Conservation (phyloP, 2,113 vertebrate species). For the Scomber scombrus region DNA sequence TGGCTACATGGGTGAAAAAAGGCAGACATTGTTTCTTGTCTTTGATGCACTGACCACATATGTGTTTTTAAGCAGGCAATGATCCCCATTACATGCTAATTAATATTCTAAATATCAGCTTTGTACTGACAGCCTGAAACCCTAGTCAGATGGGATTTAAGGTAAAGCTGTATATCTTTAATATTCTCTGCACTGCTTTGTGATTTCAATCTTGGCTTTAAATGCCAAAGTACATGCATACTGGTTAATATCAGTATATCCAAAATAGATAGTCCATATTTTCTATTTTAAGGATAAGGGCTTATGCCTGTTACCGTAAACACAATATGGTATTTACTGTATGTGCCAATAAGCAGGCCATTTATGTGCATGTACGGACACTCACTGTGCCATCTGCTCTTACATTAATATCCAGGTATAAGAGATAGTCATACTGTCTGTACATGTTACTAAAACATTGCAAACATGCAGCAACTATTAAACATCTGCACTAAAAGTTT, state of each 20-base stretch:
- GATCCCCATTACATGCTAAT: slow-evolving; percentile 20
- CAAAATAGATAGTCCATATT: background rate
- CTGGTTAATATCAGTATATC: background rate
- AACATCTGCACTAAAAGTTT: background rate
- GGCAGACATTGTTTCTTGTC: slow-evolving; percentile 9
- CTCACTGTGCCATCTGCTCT: background rate
- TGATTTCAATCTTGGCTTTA: background rate
- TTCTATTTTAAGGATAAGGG: too few relatives aligned
- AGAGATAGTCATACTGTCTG: background rate
- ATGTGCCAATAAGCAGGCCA: background rate
- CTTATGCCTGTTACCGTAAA: slow-evolving; percentile 6
- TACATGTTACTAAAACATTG: background rate
- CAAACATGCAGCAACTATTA: background rate
- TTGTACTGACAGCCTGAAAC: background rate
- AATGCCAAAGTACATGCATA: background rate
- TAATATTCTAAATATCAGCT: slow-evolving; percentile 44
- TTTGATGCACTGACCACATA: slow-evolving; percentile 21
- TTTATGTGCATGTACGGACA: background rate
- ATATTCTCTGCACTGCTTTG: background rate
- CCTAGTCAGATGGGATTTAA: slow-evolving; percentile 10
- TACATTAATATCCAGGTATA: background rate
- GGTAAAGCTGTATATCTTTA: background rate
- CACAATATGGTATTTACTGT: background rate
- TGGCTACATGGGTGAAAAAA: background rate
- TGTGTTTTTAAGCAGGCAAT: slow-evolving; percentile 19